These are phyloP conservation scores for Andrena cerasifolii DNA, from an alignment of 1,140 invertebrate species.

Conservation along the genomic window DNA sequence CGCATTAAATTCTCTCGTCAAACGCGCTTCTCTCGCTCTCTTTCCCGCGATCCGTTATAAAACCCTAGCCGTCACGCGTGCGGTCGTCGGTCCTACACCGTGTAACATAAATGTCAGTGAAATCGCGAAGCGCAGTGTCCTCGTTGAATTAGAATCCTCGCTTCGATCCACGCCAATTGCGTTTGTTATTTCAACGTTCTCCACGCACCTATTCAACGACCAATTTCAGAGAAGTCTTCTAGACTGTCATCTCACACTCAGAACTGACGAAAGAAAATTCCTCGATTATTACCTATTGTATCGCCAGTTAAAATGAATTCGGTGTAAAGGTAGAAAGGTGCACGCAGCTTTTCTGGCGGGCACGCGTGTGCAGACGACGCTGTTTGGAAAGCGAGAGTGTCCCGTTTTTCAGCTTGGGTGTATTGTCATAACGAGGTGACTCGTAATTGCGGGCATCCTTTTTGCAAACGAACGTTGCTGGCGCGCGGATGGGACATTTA, in stretches of 20 bases:
- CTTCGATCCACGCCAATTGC: neutral
- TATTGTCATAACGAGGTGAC: constrained; percentile 37
- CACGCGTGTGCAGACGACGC: neutral
- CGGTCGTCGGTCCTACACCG: neutral
- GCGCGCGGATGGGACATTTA: constrained; percentile 30
- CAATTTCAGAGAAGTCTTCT: neutral
- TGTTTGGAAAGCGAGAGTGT: neutral
- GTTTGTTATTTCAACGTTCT: neutral
- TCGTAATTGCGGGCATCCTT: constrained; percentile 46
- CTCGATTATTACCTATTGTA: neutral
- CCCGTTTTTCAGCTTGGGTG: neutral
- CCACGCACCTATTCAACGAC: neutral
- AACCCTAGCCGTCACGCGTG: neutral
- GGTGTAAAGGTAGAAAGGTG: neutral
- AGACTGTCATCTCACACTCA: neutral
- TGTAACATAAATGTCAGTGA: neutral
- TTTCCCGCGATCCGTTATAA: neutral
- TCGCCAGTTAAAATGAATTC: neutral
- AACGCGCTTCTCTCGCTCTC: neutral
- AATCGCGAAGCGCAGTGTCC: neutral
- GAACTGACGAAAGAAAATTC: neutral
- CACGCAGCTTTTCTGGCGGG: neutral
- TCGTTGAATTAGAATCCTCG: constrained; percentile 1
- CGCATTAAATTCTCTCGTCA: neutral
- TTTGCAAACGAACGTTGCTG: constrained; percentile 9